Percentiles rank a stretch among this genome's conserved stretches.
phyloP scores from a whole-genome alignment of 23 tunicate species.

The Clavelina lepadiformis region DNA sequence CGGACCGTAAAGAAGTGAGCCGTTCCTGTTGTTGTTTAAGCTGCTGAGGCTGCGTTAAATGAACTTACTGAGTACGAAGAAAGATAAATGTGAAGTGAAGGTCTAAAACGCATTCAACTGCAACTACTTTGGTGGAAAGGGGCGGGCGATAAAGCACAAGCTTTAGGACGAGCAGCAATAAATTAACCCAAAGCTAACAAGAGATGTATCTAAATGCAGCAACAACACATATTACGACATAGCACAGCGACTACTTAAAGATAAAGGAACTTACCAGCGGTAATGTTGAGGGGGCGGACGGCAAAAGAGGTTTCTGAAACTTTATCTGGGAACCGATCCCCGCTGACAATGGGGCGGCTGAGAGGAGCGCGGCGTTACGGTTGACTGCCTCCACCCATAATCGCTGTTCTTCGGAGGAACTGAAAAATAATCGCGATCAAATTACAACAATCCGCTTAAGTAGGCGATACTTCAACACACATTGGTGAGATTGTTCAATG shows the following conservation, averaged over 20 bases:
- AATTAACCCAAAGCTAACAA: too few relatives aligned
- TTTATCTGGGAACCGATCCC: conserved; percentile 61
- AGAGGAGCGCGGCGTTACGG: conserved; percentile 73
- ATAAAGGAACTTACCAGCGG: conserved; percentile 50
- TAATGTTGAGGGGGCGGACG: conserved; percentile 68
- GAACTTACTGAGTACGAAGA: too few relatives aligned
- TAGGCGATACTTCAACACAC: too few relatives aligned
- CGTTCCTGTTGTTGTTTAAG: conserved; percentile 26
- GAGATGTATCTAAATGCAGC: too few relatives aligned
- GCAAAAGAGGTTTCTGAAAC: conserved; percentile 67
- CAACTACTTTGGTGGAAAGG: too few relatives aligned
- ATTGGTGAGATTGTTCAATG: too few relatives aligned
- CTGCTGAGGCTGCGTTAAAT: conserved; percentile 33
- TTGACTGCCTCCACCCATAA: conserved; percentile 65
- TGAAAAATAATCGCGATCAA: neutral
- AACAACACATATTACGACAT: too few relatives aligned
- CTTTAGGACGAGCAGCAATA: too few relatives aligned
- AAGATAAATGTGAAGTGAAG: too few relatives aligned
- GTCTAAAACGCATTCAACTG: too few relatives aligned
- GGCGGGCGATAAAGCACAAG: too few relatives aligned
- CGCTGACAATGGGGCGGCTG: conserved; percentile 80
- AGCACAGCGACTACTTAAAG: too few relatives aligned
- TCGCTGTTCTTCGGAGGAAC: conserved; percentile 46
- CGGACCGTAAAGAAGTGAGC: conserved; percentile 8
- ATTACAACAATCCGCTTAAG: neutral